phyloP scores from a whole-genome alignment of 2,888 invertebrate genomes.

The Clepsis dumicolana region DNA sequence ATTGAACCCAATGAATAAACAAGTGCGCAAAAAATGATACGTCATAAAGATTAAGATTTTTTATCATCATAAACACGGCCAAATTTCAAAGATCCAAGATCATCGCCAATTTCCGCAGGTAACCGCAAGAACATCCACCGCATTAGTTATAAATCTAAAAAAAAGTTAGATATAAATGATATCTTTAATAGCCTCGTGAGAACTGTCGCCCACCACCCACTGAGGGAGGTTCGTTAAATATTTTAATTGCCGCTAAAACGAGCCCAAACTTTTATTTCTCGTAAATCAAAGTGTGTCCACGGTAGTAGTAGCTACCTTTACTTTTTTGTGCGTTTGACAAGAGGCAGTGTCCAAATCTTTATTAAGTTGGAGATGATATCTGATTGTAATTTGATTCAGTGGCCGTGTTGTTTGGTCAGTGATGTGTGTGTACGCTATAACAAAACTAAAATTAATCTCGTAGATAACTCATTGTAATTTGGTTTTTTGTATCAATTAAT shows the following conservation, averaged over 20 bases:
- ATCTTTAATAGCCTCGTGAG: conserved; percentile 85
- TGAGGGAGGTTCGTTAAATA: conserved; percentile 79
- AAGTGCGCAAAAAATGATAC: conserved; percentile 7
- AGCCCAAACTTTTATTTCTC: conserved; percentile 76
- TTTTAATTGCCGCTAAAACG: conserved; percentile 85
- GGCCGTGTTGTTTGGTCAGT: not conserved
- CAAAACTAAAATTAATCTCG: not conserved
- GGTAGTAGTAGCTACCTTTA: conserved; percentile 62
- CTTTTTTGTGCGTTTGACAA: conserved; percentile 34
- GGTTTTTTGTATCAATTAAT: no score
- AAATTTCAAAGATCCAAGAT: not conserved
- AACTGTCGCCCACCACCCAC: conserved; percentile 85
- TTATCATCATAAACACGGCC: conserved; percentile 28
- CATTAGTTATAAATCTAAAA: conserved; percentile 69
- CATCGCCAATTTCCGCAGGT: conserved; percentile 55
- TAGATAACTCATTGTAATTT: not conserved
- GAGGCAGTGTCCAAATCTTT: conserved; percentile 23
- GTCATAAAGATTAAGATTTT: not conserved
- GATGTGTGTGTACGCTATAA: not conserved
- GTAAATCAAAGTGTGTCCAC: conserved; percentile 82
- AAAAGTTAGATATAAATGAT: conserved; percentile 76
- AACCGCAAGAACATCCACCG: conserved; percentile 58
- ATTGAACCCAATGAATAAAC: not conserved
- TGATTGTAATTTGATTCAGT: conserved; percentile 3
- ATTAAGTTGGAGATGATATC: conserved; percentile 23